phyloP scores from a whole-genome alignment of 2,797 vertebrate species.

The Dicrostonyx torquatus region DNA sequence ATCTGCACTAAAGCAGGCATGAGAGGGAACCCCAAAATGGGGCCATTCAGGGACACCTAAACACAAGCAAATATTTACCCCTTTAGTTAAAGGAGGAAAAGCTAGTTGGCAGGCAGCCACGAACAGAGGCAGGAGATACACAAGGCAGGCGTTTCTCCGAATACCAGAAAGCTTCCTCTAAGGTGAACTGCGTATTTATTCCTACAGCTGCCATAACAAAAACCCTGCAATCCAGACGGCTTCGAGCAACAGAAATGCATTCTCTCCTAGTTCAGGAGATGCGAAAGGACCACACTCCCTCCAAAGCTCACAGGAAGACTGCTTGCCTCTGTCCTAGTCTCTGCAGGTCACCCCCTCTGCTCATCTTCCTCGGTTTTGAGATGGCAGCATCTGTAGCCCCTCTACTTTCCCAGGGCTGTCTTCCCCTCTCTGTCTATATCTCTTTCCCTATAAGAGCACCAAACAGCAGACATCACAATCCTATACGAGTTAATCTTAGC shows the following conservation, averaged over 20 bases:
- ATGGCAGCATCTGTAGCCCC: rapidly evolving
- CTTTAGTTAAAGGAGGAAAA: not conserved
- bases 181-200: not conserved
- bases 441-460: not conserved
- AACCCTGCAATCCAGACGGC: not conserved
- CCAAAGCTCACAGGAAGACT: rapidly evolving
- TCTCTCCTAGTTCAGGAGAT: not conserved
- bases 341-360: not conserved
- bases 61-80: not conserved
- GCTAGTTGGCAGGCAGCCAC: not conserved
- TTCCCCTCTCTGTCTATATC: not conserved
- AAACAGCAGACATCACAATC: not conserved
- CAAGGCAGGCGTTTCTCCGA: not conserved
- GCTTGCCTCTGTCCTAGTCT: not conserved
- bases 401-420: not conserved
- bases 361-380: not conserved
- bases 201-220: not conserved
- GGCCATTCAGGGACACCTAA: not conserved
- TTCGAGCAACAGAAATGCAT: not conserved
- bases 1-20: not conserved
- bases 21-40: rapidly evolving
- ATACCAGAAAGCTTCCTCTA: not conserved
- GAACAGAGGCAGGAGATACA: not conserved
- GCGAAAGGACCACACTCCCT: rapidly evolving
- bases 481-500: not conserved